These are phyloP conservation scores for Dinocampus coccinellae DNA, from an alignment of 2,888 invertebrate species.

Conservation along the genomic window DNA sequence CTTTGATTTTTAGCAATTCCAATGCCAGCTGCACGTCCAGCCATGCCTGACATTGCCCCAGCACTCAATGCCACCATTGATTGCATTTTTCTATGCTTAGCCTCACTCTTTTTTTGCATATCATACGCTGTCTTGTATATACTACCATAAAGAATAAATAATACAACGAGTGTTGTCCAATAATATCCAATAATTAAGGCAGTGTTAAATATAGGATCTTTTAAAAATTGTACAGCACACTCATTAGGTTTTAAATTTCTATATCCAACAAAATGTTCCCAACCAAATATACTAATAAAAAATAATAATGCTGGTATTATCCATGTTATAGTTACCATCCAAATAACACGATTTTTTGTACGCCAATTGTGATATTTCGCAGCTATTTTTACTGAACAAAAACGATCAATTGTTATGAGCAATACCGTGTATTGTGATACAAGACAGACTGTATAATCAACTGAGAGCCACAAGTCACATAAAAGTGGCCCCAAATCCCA, in stretches of 20 bases:
- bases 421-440: constrained; percentile 99
- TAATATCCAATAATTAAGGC: constrained; percentile 97
- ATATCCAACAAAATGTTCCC: constrained; percentile 97
- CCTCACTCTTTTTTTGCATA: constrained; percentile 97
- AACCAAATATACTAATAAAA: constrained; percentile 98
- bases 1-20: constrained; percentile 82
- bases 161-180: constrained; percentile 96
- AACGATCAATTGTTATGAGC: constrained; percentile 97
- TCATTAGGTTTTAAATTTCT: constrained; percentile 88
- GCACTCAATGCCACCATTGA: constrained; percentile 93
- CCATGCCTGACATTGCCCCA: constrained; percentile 92
- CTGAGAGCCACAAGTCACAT: constrained; percentile 98
- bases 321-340: constrained; percentile 98
- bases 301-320: constrained; percentile 95
- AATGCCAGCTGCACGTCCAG: constrained; percentile 88
- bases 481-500: constrained; percentile 97
- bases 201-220: constrained; percentile 97
- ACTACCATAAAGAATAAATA: constrained; percentile 95
- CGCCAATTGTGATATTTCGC: constrained; percentile 97
- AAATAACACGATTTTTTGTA: constrained; percentile 91
- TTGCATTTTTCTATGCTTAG: constrained; percentile 95
- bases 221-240: constrained; percentile 97
- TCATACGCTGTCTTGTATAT: constrained; percentile 98
- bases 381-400: constrained; percentile 98
- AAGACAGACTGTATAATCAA: constrained; percentile 98